Percentiles rank a stretch among this genome's conserved stretches.
phyloP scores from a whole-genome alignment of 2,797 vertebrate species.

The Gymnopithys bicolor region DNA sequence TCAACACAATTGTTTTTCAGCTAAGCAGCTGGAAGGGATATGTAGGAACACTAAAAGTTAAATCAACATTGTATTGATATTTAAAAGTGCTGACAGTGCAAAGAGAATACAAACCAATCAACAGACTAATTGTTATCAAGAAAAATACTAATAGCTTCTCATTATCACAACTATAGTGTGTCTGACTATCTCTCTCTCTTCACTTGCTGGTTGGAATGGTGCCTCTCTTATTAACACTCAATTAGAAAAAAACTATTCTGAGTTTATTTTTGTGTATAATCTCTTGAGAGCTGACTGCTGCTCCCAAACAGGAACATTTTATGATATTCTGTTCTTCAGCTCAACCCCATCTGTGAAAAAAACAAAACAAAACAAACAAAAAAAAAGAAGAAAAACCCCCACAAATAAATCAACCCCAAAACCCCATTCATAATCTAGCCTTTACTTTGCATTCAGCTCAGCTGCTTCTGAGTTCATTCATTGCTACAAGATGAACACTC shows the following conservation, averaged over 20 bases:
- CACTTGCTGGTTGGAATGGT: not conserved
- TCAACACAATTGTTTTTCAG: slow-evolving; percentile 27
- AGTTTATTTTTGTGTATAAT: not conserved
- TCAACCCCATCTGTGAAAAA: not conserved
- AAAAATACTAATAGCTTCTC: slow-evolving; percentile 53
- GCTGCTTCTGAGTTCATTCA: not conserved
- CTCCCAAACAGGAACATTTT: not conserved
- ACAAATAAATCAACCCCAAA: not conserved
- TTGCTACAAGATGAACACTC: not conserved
- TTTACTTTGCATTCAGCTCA: not conserved
- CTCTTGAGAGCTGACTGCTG: not conserved
- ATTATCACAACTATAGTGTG: not conserved
- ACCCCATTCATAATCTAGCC: not conserved
- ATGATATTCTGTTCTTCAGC: not conserved
- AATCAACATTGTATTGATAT: slow-evolving; percentile 12
- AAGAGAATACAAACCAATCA: slow-evolving; percentile 12
- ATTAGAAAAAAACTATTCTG: slow-evolving; percentile 1
- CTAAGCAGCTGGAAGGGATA: not conserved
- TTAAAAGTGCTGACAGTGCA: slow-evolving; percentile 38
- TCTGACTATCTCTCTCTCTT: not conserved
- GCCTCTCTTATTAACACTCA: not conserved
- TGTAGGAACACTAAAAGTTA: not conserved
- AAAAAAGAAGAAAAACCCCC: not conserved
- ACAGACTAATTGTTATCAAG: slow-evolving; percentile 40
- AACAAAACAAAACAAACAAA: not conserved